Percentiles rank a stretch among this genome's conserved stretches.
Evolutionary conservation across 2,888 invertebrate species (phyloP).

Genomic region (Dicyrtomina minuta): DNA sequence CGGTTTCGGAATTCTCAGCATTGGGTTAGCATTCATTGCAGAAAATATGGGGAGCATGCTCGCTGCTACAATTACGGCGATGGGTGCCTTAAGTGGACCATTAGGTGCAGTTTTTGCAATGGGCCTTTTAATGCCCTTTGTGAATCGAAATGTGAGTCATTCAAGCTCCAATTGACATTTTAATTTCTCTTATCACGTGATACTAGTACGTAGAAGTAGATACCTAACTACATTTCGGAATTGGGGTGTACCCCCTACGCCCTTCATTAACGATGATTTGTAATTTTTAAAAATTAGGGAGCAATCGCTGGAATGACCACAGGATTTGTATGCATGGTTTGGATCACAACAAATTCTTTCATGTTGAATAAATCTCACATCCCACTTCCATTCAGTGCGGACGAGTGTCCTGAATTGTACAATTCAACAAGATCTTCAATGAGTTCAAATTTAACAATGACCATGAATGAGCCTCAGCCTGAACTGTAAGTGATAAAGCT

Average conservation of each 20-base stretch:
- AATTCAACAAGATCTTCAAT: no score
- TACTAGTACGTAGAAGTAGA: no score
- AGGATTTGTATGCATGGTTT: conserved; percentile 44
- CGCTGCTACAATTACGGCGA: conserved; percentile 47
- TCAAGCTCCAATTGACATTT: neutral
- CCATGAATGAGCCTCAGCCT: no score
- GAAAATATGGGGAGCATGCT: conserved; percentile 48
- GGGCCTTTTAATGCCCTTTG: conserved; percentile 50
- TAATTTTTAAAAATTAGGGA: conserved; percentile 39
- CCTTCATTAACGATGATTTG: no score
- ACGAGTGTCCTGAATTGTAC: conserved; percentile 38
- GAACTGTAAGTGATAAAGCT: no score
- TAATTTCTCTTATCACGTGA: no score
- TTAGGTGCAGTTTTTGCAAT: conserved; percentile 49
- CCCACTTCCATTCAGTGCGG: conserved; percentile 43
- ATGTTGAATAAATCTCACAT: conserved; percentile 43
- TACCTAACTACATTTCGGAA: neutral
- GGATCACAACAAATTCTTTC: conserved; percentile 47
- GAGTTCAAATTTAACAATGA: no score
- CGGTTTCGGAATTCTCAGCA: conserved; percentile 43
- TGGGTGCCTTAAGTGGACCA: conserved; percentile 49
- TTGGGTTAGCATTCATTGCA: conserved; percentile 46
- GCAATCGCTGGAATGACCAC: conserved; percentile 46
- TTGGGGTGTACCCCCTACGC: no score
- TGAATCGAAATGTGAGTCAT: conserved; percentile 43